phyloP scores from a whole-genome alignment of 2,888 invertebrate genomes.

The Acanthacorydalis orientalis region DNA sequence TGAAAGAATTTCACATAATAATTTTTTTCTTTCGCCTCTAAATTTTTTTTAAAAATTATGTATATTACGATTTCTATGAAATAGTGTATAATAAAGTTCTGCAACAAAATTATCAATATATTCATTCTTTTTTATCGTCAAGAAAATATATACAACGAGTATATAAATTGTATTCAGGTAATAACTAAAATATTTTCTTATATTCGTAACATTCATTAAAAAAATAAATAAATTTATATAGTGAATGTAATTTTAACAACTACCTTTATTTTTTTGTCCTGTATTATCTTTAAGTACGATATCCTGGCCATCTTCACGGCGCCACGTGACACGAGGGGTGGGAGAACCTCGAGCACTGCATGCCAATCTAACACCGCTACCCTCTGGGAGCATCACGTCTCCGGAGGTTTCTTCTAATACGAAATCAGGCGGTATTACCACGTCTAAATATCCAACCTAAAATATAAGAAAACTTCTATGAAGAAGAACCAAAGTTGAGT shows the following conservation, averaged over 20 bases:
- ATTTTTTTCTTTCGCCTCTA: no score
- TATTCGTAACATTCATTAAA: background rate
- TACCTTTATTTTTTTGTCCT: constrained; percentile 47
- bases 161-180: no score
- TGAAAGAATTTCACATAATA: no score
- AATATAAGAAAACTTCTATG: constrained; percentile 12
- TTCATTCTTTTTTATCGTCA: no score
- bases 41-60: no score
- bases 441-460: constrained; percentile 70
- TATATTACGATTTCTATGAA: no score
- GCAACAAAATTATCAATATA: no score
- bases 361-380: constrained; percentile 47
- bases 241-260: constrained; percentile 6
- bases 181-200: no score
- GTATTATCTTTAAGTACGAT: constrained; percentile 57
- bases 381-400: constrained; percentile 76
- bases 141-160: no score
- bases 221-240: background rate
- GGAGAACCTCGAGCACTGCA: constrained; percentile 68
- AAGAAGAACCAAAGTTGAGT: no score
- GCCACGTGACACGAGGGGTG: constrained; percentile 64
- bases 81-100: no score
- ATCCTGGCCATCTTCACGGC: constrained; percentile 65
- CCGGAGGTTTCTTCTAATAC: constrained; percentile 74
- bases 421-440: constrained; percentile 85